These are phyloP conservation scores for Ciconia maguari DNA, from an alignment of 2,113 vertebrate genomes.

Conservation along the genomic window DNA sequence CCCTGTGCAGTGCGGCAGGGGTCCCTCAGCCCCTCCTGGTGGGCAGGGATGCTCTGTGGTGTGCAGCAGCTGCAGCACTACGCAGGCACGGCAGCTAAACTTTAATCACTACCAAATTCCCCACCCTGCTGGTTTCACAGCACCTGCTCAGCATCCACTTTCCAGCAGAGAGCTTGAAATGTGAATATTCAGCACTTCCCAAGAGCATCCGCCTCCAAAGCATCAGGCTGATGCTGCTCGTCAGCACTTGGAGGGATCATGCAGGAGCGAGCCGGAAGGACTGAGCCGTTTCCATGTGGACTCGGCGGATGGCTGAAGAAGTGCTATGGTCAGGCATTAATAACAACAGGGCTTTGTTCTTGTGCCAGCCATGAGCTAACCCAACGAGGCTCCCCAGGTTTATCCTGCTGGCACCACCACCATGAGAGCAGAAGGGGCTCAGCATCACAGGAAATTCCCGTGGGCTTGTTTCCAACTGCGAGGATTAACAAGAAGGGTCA, in stretches of 20 bases:
- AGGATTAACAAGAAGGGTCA: background rate
- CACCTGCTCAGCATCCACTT: background rate
- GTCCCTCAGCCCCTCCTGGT: background rate
- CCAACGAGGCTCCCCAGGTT: background rate
- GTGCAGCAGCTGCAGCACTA: background rate
- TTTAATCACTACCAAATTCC: background rate
- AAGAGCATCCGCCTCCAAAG: background rate
- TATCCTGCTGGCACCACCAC: background rate
- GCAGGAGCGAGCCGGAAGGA: background rate
- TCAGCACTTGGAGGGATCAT: background rate
- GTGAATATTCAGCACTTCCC: background rate
- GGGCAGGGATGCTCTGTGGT: background rate
- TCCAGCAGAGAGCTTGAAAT: background rate
- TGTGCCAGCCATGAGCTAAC: background rate
- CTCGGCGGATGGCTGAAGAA: background rate
- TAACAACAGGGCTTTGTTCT: background rate
- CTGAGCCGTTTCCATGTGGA: background rate
- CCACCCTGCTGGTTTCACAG: accelerated
- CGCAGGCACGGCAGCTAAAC: background rate
- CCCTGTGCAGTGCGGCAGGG: accelerated
- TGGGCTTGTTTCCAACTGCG: background rate
- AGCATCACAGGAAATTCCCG: background rate
- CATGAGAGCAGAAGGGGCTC: background rate
- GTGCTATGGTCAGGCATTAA: background rate
- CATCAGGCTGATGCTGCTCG: background rate